Percentiles rank a stretch among this genome's conserved stretches.
Evolutionary conservation across 2,113 vertebrate species (phyloP).

Genomic region (Arenaria interpres): DNA sequence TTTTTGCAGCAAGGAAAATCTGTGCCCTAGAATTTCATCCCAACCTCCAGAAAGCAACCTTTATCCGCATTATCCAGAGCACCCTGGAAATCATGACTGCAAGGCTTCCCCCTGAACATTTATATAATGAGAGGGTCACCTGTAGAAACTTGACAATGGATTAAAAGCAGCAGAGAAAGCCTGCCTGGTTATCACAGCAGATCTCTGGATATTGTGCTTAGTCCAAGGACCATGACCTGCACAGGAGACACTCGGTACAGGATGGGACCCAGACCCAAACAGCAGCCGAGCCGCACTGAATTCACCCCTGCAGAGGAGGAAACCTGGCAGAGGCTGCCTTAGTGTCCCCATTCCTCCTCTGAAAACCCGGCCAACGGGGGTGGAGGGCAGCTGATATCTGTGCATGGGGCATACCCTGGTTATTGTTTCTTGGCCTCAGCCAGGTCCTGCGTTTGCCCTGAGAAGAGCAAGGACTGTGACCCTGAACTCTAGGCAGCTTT

Average conservation of each 20-base stretch:
- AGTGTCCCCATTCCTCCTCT: neutral
- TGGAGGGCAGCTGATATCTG: neutral
- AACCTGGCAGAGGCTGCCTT: neutral
- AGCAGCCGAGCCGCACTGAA: neutral
- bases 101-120: neutral
- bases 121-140: neutral
- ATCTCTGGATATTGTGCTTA: neutral
- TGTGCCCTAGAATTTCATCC: neutral
- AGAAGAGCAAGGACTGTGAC: neutral
- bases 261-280: neutral
- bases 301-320: neutral
- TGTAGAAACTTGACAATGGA: neutral
- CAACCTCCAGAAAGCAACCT: neutral
- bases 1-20: neutral
- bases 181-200: neutral
- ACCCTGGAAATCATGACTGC: neutral
- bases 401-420: neutral
- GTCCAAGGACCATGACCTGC: neutral
- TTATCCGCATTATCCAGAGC: neutral
- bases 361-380: neutral
- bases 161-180: neutral
- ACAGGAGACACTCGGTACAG: fast-evolving
- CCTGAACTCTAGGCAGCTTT: neutral
- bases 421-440: neutral
- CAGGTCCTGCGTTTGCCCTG: neutral